Base-by-base conservation (phyloP, 2,113 vertebrate species). In the Gobio gobio region DNA sequence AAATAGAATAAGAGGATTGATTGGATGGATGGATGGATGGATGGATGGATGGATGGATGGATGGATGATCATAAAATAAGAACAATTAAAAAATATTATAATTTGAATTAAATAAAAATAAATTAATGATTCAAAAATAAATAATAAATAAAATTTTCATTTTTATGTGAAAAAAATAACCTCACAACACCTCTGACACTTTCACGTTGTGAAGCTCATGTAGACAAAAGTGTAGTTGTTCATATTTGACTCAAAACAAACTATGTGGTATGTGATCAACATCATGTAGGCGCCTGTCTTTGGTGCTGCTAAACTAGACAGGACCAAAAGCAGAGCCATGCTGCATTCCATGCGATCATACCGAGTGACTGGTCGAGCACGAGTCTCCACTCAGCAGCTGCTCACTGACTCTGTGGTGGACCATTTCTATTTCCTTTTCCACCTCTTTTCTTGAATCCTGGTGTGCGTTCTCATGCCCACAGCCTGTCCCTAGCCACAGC, bases 311-410 rank as follows among this genome's bases (percentile, higher is more conserved):
- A 54, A 85, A 75, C 40, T 81, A 83, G 70, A 85, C 29, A 13
- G 72, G 78, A 88, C 40, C 64, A 56, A 66, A 66, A 45, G 45
- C 79, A 87, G 56, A 40, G 49, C 54, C 43, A 45, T 29, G 78
- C 64, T 78, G 73, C 79, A 83, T 68, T 83, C 73, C 80, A 74
- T 63, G 45, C 76, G 18, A 76, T 85, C 83, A 88, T 78, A 63
- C 74, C 64, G 40, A 68, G 73, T 78, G 74, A 79, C 85, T 83
- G 49, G 43, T 73, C 36, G 47, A 75, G 63, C 84, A 79, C 24
- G 29, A 40, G 76, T 82, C 45, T 54, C 59, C 76, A 20, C 49
- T 66, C 56, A 73, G 64, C 87, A 83, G 80, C 79, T 88, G 87
- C 78, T 85, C 64, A 10, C 68, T 61, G 43, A 58, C 61, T 81